Conservation (phyloP, 2,888 invertebrate species). For the Eupithecia tripunctaria region DNA sequence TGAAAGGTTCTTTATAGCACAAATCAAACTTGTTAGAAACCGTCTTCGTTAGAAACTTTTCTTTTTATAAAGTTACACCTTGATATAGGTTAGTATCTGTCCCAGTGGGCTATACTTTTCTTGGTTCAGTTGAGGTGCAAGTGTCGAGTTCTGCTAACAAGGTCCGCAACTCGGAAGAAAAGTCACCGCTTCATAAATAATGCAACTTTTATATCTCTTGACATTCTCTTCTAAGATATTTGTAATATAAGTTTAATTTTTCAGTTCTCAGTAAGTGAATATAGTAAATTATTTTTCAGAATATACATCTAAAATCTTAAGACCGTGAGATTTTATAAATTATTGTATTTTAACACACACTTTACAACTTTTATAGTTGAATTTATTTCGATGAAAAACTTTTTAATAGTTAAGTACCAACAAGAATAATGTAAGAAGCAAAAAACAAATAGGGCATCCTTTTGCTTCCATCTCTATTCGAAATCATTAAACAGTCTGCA, state of each 20-base stretch:
- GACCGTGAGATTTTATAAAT: neutral
- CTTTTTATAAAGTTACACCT: neutral
- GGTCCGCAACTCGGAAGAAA: constrained; percentile 26
- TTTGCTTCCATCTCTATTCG: too few species aligned
- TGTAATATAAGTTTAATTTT: too few species aligned
- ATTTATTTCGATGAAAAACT: too few species aligned
- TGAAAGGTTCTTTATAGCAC: too few species aligned
- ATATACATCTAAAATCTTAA: too few species aligned
- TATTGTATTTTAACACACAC: neutral
- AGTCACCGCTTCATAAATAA: constrained; percentile 31
- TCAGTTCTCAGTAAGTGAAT: too few species aligned
- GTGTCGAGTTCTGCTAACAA: constrained; percentile 29
- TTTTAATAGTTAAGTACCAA: too few species aligned
- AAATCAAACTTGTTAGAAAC: neutral
- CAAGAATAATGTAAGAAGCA: too few species aligned
- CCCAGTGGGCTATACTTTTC: neutral
- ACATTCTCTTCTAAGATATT: neutral
- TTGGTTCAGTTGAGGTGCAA: constrained; percentile 17
- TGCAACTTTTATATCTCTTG: constrained; percentile 24
- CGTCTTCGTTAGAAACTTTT: neutral
- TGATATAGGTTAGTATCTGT: neutral
- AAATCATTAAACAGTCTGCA: neutral
- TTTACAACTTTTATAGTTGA: neutral
- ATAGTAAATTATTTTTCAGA: too few species aligned
- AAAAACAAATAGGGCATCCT: too few species aligned